A percentile compares a stretch with the other conserved stretches of the same genome.
Evolutionary conservation across 2,888 invertebrate genomes (phyloP).

Genomic region (Drosophila melanosoma): DNA sequence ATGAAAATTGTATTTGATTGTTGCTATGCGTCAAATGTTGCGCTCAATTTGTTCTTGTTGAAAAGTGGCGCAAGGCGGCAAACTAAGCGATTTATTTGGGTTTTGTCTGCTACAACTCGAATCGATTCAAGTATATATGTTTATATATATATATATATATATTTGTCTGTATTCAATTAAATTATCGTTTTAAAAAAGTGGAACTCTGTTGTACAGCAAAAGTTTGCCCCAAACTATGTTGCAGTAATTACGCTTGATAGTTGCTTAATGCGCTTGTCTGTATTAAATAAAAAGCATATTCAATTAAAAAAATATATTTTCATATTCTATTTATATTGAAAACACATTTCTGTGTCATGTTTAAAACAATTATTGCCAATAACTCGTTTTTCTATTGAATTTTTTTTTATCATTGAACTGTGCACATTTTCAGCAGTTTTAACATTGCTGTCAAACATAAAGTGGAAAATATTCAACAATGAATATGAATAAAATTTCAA

Average conservation of each 20-base stretch:
- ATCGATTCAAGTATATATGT: constrained; percentile 1
- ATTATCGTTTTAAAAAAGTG: constrained; percentile 3
- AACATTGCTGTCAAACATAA: background rate
- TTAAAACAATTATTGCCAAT: background rate
- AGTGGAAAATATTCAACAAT: background rate
- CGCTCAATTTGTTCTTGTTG: constrained; percentile 51
- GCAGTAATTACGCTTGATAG: background rate
- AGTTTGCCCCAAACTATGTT: constrained; percentile 1
- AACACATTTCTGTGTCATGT: background rate
- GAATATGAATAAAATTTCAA: background rate
- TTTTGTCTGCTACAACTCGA: constrained; percentile 22
- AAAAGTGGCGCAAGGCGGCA: constrained; percentile 47
- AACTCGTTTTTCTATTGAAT: background rate
- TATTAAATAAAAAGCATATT: background rate
- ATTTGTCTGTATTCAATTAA: constrained; percentile 13
- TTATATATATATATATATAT: background rate
- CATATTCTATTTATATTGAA: background rate
- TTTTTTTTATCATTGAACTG: background rate
- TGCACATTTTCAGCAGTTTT: background rate
- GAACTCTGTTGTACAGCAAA: background rate
- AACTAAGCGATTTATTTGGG: constrained; percentile 45
- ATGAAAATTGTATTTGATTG: constrained; percentile 75
- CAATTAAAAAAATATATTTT: background rate
- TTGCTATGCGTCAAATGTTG: constrained; percentile 62
- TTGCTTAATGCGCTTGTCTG: background rate